Evolutionary conservation across 2,888 invertebrate species (phyloP), one percentile per base, ranked within the genome.

Genomic region (Syrphus vitripennis): DNA sequence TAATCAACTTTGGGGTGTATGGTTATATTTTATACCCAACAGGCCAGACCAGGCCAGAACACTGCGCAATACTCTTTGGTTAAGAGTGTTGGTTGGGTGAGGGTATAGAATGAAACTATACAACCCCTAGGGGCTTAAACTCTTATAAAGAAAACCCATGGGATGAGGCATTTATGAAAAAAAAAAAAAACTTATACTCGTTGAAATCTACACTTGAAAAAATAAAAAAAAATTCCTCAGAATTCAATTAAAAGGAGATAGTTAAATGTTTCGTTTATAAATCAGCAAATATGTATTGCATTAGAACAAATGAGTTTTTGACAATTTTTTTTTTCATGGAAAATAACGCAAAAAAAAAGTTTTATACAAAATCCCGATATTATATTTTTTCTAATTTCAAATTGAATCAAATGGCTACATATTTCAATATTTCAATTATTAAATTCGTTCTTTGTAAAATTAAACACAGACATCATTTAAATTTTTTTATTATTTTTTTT

Each of bases 1-100:
- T 90, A 90, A 90, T 90, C 90, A 90, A 89, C 88, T 89, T 89
- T 88, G 83, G 88, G 88, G 77, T 79, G 87, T 79, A 83, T 74
- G 83, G 86, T 74, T 86, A 70, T 77, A 29, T 34, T 34, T 14
- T 37, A 59, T 4, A 1, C 9, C 34, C 9, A 34, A 10, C 12
- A 10, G 9, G 12, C 34, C 34, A 76, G 71, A 70, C 57, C 70
- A 75, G 61, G 45, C 37, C 40, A 55, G 53, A 45, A 4, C 45
- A 48, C 7, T 65, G 45, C 19, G 53, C 74, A 53, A 10, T 10
- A 3, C 14, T 59, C 24, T 34, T 7, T 65, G 10, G 24, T 34
- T 21, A 21, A n/a, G 59, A 26, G 6, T 55, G 16, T 7, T 50
- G 24, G 10, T 24, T n/a, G 19, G 14, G 34, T 16, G 21, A 29